Base-by-base conservation (phyloP, 2,797 vertebrate species). In the Pangasius djambal region DNA sequence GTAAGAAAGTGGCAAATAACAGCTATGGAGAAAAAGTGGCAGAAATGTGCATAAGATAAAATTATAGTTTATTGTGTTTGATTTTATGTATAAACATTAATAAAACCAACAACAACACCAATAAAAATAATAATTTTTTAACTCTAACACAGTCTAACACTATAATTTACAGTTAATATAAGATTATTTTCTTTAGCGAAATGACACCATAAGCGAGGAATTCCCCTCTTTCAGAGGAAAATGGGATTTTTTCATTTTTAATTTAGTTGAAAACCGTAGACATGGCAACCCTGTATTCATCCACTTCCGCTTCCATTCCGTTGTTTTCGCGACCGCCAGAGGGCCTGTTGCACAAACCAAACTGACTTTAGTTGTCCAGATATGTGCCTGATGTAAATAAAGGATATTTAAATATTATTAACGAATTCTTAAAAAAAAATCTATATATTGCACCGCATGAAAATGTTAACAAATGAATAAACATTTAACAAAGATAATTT, bases 381-480 rank as follows among this genome's bases (percentile, higher is more conserved):
- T 31, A 31, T 20, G 0, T 88, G 87, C 87, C 79, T 83, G 37
- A 16, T 61, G 0, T 15, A 83, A 88, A 88, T 48, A 48, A 40
- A 69, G 6, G 40, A 10, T 13, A 70, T 69, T 81, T 37, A 2
- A 83, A 79, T 8, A 52, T 5, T 0, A 52, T 81, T 52, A 8
- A 9, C 0, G 18, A 31, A 18, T 44, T 59, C 7, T 18, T 20
- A 37, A 2, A 52, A 31, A 70, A 78, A 87, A 9, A 52, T 20
- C 1, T 8, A 34, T 2, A 9, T 0, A 20, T 6, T 15, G 0
- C 16, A 6, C 6, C 25, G 1, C 4, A 0, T 37, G 15, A 55
- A 55, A 31, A 18, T 4, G 0, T 44, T 0, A 8, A 10, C 0
- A 22, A 20, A 1, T 31, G 1, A 44, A n/a, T 6, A 31, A 0